A percentile compares a stretch with the other conserved stretches of the same genome.
These are phyloP conservation scores for Akabosia matsudoensis DNA, from an alignment of 1,140 invertebrate genomes.

Conservation along the genomic window DNA sequence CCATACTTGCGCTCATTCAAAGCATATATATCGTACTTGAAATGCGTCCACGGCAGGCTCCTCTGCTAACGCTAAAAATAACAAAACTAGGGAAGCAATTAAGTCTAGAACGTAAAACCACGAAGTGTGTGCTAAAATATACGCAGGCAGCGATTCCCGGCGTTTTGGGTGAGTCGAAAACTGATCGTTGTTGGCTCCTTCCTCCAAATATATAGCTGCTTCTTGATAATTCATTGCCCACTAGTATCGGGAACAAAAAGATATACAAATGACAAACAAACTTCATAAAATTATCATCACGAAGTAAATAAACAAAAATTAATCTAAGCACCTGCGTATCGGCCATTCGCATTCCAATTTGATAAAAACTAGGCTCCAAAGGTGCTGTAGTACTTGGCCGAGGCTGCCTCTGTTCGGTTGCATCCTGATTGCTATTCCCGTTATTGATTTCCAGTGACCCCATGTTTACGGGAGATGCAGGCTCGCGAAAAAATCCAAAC, in stretches of 20 bases:
- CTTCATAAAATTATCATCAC: background rate
- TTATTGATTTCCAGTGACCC: conserved; percentile 24
- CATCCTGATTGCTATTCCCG: background rate
- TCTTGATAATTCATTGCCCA: conserved; percentile 88
- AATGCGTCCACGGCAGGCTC: conserved; percentile 72
- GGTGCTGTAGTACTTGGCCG: conserved; percentile 14
- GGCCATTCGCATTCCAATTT: conserved; percentile 33
- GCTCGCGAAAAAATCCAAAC: conserved; percentile 30
- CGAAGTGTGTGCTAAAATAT: conserved; percentile 79
- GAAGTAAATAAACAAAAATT: background rate
- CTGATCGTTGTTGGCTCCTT: conserved; percentile 89
- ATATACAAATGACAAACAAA: background rate
- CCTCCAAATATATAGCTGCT: conserved; percentile 51
- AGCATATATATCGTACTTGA: conserved; percentile 52
- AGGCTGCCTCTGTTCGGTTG: background rate
- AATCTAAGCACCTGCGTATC: background rate
- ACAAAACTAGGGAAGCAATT: conserved; percentile 69
- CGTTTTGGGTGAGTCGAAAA: conserved; percentile 83
- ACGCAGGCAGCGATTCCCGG: conserved; percentile 77
- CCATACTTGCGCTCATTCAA: background rate
- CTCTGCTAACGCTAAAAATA: conserved; percentile 77
- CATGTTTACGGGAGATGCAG: conserved; percentile 34
- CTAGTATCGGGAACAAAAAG: conserved; percentile 23
- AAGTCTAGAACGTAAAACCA: conserved; percentile 85
- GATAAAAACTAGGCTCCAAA: conserved; percentile 42